Conservation (phyloP, 92 coral and sea anemone genomes). For the Phenganax marumi region DNA sequence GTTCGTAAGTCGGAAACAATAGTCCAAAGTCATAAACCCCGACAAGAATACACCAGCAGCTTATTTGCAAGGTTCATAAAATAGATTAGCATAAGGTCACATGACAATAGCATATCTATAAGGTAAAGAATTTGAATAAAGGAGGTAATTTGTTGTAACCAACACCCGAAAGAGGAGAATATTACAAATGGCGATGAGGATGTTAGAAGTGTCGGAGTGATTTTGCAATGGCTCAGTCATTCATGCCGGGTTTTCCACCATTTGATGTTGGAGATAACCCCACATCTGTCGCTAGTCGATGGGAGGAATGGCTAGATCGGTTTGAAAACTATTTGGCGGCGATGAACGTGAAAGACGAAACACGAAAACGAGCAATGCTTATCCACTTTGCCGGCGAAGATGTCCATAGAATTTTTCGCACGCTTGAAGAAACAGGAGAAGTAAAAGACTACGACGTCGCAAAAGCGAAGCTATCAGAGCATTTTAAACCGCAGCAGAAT, state of each 20-base stretch:
- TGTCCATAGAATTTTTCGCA: slow-evolving; percentile 37
- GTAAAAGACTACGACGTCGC: slow-evolving; percentile 24
- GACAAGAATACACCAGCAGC: too few species aligned
- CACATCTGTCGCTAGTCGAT: slow-evolving; percentile 26
- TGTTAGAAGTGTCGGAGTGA: not conserved
- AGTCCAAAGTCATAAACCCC: too few species aligned
- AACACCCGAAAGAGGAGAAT: not conserved
- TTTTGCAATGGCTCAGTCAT: not conserved
- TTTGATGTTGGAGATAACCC: too few species aligned
- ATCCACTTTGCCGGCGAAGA: slow-evolving; percentile 40
- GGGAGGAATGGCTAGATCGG: slow-evolving; percentile 33
- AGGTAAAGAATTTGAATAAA: too few species aligned
- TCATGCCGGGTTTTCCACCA: not conserved
- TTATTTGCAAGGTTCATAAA: too few species aligned
- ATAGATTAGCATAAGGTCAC: too few species aligned
- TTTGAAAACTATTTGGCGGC: slow-evolving; percentile 31
- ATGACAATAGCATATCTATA: too few species aligned
- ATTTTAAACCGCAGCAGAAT: slow-evolving; percentile 33
- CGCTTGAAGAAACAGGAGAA: slow-evolving; percentile 15
- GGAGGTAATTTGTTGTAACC: too few species aligned
- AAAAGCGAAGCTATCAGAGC: slow-evolving; percentile 33
- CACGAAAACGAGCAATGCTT: slow-evolving; percentile 42
- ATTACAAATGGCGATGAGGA: slow-evolving; percentile 31
- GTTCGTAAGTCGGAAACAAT: too few species aligned
- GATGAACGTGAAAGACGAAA: too few species aligned